phyloP scores from a whole-genome alignment of 2,113 vertebrate species.

The Phyllopteryx taeniolatus region DNA sequence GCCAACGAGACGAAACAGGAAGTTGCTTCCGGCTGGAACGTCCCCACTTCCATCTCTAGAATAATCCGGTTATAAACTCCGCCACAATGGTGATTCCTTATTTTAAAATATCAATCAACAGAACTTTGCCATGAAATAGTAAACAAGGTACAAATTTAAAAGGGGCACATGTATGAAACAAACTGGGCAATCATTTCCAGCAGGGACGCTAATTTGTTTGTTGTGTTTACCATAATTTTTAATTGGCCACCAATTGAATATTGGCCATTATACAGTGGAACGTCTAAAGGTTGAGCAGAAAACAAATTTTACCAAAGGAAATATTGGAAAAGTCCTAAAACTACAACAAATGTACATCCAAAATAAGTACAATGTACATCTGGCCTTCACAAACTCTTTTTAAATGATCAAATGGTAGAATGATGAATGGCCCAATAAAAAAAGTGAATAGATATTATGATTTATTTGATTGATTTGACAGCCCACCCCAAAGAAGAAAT shows the following conservation, averaged over 20 bases:
- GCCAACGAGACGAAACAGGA: conserved; percentile 26
- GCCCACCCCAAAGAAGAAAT: too few species aligned
- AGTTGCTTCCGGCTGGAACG: conserved; percentile 28
- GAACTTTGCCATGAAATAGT: conserved; percentile 19
- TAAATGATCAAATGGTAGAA: too few species aligned
- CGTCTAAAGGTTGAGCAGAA: background rate
- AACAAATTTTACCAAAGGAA: background rate
- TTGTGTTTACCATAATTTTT: background rate
- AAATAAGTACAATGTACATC: background rate
- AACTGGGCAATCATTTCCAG: conserved; percentile 59
- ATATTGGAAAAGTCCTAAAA: background rate
- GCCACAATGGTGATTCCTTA: conserved; percentile 13
- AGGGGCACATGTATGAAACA: conserved; percentile 72
- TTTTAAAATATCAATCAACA: background rate
- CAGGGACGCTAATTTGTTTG: conserved; percentile 1
- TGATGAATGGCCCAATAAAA: too few species aligned
- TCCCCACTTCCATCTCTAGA: conserved; percentile 6
- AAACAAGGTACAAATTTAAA: conserved; percentile 34
- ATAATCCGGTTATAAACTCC: conserved; percentile 23
- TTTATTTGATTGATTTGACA: too few species aligned
- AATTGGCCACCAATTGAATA: conserved; percentile 10
- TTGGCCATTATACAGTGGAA: background rate
- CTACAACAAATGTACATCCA: background rate
- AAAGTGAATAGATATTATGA: too few species aligned
- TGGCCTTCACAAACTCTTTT: too few species aligned